Evolutionary conservation across 2,888 invertebrate species (phyloP).

Genomic region (Pseudoips prasinana): DNA sequence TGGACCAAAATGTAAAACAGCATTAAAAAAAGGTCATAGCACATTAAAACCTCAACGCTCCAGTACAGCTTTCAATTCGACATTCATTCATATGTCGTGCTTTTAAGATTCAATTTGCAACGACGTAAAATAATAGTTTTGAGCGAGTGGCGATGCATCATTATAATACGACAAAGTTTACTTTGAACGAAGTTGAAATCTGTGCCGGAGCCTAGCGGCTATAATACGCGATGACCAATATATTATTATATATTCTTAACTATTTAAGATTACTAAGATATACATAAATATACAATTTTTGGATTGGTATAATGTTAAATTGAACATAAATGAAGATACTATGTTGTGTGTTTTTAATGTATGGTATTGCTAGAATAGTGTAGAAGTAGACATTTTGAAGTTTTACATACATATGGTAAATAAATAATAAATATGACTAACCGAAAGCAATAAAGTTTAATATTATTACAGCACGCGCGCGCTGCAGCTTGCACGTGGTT

Average conservation of each 20-base stretch:
- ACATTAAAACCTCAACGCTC: too few relatives aligned
- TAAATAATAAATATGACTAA: slow-evolving; percentile 66
- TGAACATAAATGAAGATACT: slow-evolving; percentile 57
- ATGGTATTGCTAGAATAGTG: slow-evolving; percentile 78
- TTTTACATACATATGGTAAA: slow-evolving; percentile 71
- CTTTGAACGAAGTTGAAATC: neutral
- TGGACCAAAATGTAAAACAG: slow-evolving; percentile 72
- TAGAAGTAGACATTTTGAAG: slow-evolving; percentile 78
- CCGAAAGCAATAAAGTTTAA: slow-evolving; percentile 76
- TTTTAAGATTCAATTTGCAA: too few relatives aligned
- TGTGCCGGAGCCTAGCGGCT: too few relatives aligned
- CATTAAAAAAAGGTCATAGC: slow-evolving; percentile 30
- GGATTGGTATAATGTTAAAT: slow-evolving; percentile 74
- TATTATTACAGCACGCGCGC: slow-evolving; percentile 66
- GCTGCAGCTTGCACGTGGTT: slow-evolving; percentile 50
- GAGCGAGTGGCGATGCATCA: too few relatives aligned
- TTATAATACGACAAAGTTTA: too few relatives aligned
- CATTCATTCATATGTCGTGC: too few relatives aligned
- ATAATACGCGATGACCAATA: neutral
- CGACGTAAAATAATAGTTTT: too few relatives aligned
- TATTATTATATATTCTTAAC: slow-evolving; percentile 57
- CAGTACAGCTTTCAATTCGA: too few relatives aligned
- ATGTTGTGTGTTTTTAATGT: slow-evolving; percentile 77
- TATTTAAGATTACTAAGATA: slow-evolving; percentile 51
- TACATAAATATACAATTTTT: slow-evolving; percentile 74